Conservation (phyloP, 2,113 vertebrate species). For the Camarhynchus parvulus region DNA sequence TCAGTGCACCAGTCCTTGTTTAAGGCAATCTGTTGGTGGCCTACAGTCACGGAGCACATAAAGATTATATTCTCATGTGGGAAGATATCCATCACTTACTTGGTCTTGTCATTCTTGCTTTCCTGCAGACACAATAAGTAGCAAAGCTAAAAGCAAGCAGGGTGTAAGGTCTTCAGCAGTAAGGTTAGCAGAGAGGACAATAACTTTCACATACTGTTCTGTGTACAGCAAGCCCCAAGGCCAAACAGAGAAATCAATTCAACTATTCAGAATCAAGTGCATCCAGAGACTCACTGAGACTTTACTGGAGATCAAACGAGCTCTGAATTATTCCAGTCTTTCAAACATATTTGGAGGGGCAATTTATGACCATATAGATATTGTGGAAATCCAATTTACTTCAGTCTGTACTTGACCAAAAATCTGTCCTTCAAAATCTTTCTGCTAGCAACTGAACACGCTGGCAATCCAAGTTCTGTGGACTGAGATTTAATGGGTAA, state of each 20-base stretch:
- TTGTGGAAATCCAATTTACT: not conserved
- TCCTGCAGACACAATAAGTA: conserved; percentile 34
- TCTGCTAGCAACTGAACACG: not conserved
- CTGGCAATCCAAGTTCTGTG: not conserved
- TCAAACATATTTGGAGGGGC: not conserved
- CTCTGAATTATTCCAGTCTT: not conserved
- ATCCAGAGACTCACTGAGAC: not conserved
- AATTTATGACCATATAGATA: not conserved
- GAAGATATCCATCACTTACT: conserved; percentile 35
- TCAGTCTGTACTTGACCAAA: not conserved
- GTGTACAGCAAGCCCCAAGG: not conserved
- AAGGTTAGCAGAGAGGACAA: not conserved
- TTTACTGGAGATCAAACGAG: not conserved
- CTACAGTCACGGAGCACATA: conserved; percentile 12
- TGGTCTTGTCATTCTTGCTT: conserved; percentile 41
- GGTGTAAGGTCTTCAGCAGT: not conserved
- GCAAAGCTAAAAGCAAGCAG: not conserved
- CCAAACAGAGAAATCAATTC: conserved; percentile 18
- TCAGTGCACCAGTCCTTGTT: not conserved
- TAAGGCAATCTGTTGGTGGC: conserved; percentile 48
- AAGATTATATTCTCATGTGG: conserved; percentile 44
- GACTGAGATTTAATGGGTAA: not conserved
- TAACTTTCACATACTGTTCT: not conserved
- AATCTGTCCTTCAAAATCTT: not conserved
- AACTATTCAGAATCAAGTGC: not conserved